A percentile compares a stretch with the other conserved stretches of the same genome.
Evolutionary conservation across 2,797 vertebrate genomes (phyloP).

Genomic region (Gallinago solitaria): DNA sequence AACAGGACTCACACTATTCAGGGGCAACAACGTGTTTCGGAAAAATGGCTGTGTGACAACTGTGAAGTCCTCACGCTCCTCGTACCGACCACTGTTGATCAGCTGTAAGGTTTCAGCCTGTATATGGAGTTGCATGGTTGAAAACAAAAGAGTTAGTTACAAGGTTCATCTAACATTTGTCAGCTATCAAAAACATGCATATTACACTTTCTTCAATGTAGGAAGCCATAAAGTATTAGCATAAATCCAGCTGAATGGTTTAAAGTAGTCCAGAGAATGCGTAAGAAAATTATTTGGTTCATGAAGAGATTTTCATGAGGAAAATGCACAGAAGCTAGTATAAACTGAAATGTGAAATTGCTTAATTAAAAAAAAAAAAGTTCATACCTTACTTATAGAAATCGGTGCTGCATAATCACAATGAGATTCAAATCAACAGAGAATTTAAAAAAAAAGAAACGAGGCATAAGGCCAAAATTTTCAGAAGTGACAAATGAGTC

Average conservation of each 20-base stretch:
- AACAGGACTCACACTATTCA: constrained; percentile 78
- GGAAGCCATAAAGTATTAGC: neutral
- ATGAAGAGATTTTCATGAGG: neutral
- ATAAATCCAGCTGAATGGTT: neutral
- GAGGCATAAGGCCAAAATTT: neutral
- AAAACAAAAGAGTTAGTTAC: neutral
- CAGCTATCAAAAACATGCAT: neutral
- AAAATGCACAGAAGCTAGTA: neutral
- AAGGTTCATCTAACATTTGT: neutral
- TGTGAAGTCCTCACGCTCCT: constrained; percentile 84
- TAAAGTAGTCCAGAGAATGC: neutral
- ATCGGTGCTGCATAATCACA: neutral
- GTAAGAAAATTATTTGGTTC: neutral
- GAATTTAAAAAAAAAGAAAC: neutral
- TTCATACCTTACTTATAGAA: neutral
- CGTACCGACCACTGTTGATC: constrained; percentile 76
- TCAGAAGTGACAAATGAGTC: neutral
- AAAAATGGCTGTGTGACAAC: constrained; percentile 89
- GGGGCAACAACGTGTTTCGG: constrained; percentile 81
- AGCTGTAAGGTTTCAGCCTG: constrained; percentile 63
- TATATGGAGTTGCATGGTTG: neutral
- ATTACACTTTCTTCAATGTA: neutral
- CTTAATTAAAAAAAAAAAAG: neutral
- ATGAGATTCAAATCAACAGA: neutral
- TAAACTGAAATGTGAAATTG: neutral